Evolutionary conservation across 1,140 invertebrate genomes (phyloP), one percentile per base, ranked within the genome.

Genomic region (Cydia splendana): DNA sequence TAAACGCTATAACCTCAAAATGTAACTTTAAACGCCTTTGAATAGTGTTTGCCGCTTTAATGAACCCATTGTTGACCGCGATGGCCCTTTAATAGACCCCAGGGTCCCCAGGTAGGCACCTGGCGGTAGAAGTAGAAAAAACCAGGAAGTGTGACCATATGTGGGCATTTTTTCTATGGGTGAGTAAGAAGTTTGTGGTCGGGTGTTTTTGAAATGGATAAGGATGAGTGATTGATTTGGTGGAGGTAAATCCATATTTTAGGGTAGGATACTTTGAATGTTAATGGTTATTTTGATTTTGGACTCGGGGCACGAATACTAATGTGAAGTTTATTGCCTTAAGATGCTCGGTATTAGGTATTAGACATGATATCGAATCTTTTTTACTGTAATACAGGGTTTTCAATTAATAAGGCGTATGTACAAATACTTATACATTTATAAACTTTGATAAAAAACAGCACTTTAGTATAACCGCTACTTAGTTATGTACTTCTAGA

Each of bases 81-180:
- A 62, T 62, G 57, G 57, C 57, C 57, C 20, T 62, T 62, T 62
- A 62, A 62, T 62, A 24, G 57, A 62, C 57, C 15, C 12, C 57
- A 7, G 15, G n/a, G 57, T 62, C 7, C 53, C 2, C 15, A 20
- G 15, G 20, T 62, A 10, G 20, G 7, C 57, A 62, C 57, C 57
- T 62, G 57, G 57, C 10, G 57, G 20, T 20, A 10, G 15, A 62
- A 34, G 34, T 34, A 34, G 34, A 34, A 62, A 62, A 62, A 62
- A 62, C 57, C 57, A 62, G 57, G 57, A 62, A 62, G 57, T 62
- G 57, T 62, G 57, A 62, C 57, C 57, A 62, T 18, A 57, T 62
- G 57, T 62, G 57, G 57, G 57, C 2, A 20, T n/a, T 62, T 62
- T 62, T 62, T 62, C 20, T 62, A 18, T 9, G 53, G 9, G 4